Conservation (phyloP, 2,113 vertebrate species). For the Callipepla californica region DNA sequence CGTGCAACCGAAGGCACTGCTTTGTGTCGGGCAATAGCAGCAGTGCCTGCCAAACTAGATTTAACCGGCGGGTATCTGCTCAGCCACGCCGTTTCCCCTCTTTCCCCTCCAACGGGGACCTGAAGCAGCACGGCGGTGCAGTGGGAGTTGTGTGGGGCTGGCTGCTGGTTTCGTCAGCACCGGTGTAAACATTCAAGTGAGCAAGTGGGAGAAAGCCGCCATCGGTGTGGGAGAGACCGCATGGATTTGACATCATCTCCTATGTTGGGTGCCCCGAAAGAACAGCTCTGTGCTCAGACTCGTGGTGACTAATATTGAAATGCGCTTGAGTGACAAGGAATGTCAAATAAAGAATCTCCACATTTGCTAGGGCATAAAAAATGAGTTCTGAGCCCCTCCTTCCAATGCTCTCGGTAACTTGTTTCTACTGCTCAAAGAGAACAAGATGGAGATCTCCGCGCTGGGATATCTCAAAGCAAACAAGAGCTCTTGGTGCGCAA, state of each 20-base stretch:
- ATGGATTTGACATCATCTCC: background rate
- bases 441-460: background rate
- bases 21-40: constrained; percentile 56
- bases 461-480: background rate
- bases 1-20: constrained; percentile 67
- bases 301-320: background rate
- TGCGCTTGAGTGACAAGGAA: background rate
- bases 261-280: background rate
- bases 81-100: background rate
- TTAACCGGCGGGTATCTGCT: background rate
- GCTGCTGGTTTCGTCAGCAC: background rate
- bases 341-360: background rate
- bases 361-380: background rate
- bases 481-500: background rate
- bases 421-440: background rate
- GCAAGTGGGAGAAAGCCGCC: background rate
- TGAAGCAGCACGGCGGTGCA: background rate
- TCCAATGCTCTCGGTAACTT: background rate
- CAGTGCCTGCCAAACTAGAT: constrained; percentile 31
- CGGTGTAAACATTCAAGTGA: background rate
- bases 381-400: background rate
- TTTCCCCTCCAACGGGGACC: background rate
- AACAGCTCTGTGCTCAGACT: background rate
- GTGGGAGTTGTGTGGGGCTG: background rate
- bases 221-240: too few relatives aligned